Base-by-base conservation (phyloP, 2,113 vertebrate genomes). In the Numenius arquata region DNA sequence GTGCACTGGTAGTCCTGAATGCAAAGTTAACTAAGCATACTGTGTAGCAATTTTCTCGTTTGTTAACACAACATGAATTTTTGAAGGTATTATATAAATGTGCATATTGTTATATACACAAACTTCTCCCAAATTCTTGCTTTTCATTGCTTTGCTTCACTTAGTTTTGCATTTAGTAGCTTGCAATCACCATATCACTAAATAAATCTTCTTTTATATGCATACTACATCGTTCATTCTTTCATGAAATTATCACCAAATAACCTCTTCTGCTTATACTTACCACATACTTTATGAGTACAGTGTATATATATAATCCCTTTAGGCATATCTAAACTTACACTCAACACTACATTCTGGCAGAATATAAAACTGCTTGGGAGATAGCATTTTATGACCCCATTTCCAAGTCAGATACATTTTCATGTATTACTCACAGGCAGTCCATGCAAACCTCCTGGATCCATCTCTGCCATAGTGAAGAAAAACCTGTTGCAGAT, bases 371-470 rank as follows among this genome's bases (percentile, higher is more conserved):
- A 82, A 67, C 22, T 43, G 5, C 22, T 48, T 67, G 22, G 52
- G 70, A 94, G 29, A 85, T 6, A 80, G 40, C 38, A 43, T 61
- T 90, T 95, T 45, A 67, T 12, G 73, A 29, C 67, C 61, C 27
- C 29, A 15, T 45, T 62, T 78, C 67, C 70, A 78, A 19, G 58
- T 87, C 34, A 43, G 45, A 70, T 76, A 34, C 5, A 17, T 78
- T 81, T 89, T 91, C 65, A 58, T 7, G 12, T 26, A 52, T 30
- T 98, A 96, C 98, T 98, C 95, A 98, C 98, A 6, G 97, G 97
- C 76, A 97, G 85, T 66, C 95, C 95, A 26, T 96, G 98, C 52
- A 98, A 96, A 88, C 93, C 97, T 95, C 97, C 97, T 30, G 97
- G 92, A 68, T 98, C 98, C 98, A 98, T 98, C 93, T 75, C 84